A percentile compares a stretch with the other conserved stretches of the same genome.
These are phyloP conservation scores for Nineta flava DNA, from an alignment of 2,888 invertebrate genomes.

Conservation along the genomic window DNA sequence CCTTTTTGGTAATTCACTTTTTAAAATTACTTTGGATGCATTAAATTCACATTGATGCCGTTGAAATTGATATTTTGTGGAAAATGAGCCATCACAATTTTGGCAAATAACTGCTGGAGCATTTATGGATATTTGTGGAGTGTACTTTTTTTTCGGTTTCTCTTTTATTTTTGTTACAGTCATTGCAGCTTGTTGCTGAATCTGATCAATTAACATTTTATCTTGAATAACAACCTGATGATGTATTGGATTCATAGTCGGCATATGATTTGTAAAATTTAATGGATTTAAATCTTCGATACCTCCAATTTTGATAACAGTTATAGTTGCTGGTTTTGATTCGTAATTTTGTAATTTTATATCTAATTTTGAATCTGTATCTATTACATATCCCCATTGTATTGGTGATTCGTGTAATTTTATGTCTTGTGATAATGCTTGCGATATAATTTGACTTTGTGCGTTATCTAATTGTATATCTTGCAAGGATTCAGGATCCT, in stretches of 20 bases:
- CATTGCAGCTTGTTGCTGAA: neutral
- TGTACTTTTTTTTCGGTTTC: constrained; percentile 13
- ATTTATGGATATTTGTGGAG: constrained; percentile 13
- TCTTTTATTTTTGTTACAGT: constrained; percentile 10
- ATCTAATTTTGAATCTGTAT: constrained; percentile 14
- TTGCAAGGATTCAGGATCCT: constrained; percentile 17
- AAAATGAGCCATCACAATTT: constrained; percentile 29
- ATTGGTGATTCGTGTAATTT: constrained; percentile 12
- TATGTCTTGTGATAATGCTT: constrained; percentile 15
- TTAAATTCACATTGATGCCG: constrained; percentile 29
- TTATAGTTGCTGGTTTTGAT: constrained; percentile 17
- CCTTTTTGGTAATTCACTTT: constrained; percentile 22
- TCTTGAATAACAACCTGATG: constrained; percentile 3
- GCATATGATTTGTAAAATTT: constrained; percentile 16
- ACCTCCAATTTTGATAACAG: constrained; percentile 18
- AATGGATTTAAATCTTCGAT: constrained; percentile 17
- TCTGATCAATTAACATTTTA: constrained; percentile 2
- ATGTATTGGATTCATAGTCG: constrained; percentile 6
- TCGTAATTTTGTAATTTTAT: constrained; percentile 16
- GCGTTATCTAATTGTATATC: constrained; percentile 20
- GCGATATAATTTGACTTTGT: constrained; percentile 19
- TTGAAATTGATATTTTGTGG: constrained; percentile 29
- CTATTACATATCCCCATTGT: constrained; percentile 9
- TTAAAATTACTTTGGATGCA: constrained; percentile 26
- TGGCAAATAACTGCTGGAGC: constrained; percentile 25